These are phyloP conservation scores for Hyperoplus immaculatus DNA, from an alignment of 2,797 vertebrate genomes.

Conservation along the genomic window DNA sequence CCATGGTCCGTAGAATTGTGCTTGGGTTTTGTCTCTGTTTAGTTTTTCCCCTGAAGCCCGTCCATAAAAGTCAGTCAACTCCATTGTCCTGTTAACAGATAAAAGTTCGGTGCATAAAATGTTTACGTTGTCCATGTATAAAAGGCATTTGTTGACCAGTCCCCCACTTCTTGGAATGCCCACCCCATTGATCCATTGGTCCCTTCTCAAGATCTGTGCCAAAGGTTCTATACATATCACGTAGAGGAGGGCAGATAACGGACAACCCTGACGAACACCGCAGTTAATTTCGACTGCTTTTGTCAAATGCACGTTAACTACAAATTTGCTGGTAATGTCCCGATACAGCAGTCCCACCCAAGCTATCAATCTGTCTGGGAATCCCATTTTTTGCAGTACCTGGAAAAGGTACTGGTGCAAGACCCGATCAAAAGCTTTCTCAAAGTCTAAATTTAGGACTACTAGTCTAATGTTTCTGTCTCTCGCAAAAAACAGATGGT, in stretches of 20 bases:
- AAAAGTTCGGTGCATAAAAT: constrained; percentile 10
- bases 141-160: background rate
- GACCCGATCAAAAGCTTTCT: constrained; percentile 56
- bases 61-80: background rate
- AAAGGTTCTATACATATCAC: constrained; percentile 31
- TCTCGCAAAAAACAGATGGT: constrained; percentile 53
- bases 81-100: background rate
- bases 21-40: background rate
- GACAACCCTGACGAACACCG: constrained; percentile 53
- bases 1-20: background rate
- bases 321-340: constrained; percentile 5
- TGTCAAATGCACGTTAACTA: constrained; percentile 41
- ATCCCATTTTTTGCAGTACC: constrained; percentile 1
- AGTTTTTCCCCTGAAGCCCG: background rate
- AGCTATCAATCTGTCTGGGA: constrained; percentile 19
- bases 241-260: constrained; percentile 34
- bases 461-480: constrained; percentile 49
- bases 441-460: constrained; percentile 62
- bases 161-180: constrained; percentile 28
- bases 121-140: constrained; percentile 12
- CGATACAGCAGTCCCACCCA: constrained; percentile 52
- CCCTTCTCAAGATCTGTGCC: constrained; percentile 59
- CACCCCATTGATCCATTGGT: constrained; percentile 27
- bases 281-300: constrained; percentile 5
- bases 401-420: constrained; percentile 5